A percentile compares a stretch with the other conserved stretches of the same genome.
Conservation (phyloP, 1,140 invertebrate species). For the Chionoecetes opilio region DNA sequence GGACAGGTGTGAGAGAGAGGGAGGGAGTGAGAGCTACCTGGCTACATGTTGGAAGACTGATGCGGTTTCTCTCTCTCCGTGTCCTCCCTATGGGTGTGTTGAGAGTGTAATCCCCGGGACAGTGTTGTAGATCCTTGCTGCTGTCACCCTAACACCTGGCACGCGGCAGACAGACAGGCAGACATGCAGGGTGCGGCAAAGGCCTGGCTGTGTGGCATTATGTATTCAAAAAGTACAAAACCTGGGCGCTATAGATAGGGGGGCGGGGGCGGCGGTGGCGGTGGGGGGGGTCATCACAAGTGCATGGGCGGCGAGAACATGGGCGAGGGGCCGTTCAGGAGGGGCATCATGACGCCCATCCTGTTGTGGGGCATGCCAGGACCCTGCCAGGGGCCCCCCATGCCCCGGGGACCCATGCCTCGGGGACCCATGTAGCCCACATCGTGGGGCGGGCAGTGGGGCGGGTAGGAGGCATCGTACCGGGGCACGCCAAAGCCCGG, state of each 20-base stretch:
- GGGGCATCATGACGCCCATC: conserved; percentile 60
- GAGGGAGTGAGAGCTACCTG: neutral
- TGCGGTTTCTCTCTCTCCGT: too few relatives aligned
- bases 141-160: too few relatives aligned
- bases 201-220: neutral
- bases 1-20: neutral
- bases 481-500: neutral
- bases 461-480: neutral
- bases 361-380: conserved; percentile 19
- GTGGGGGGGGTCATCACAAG: conserved; percentile 35
- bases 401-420: neutral
- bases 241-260: neutral
- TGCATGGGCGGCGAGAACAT: conserved; percentile 70
- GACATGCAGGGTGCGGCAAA: neutral
- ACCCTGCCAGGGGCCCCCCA: conserved; percentile 55
- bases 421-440: conserved; percentile 33
- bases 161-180: too few relatives aligned
- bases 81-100: too few relatives aligned
- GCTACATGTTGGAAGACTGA: too few relatives aligned
- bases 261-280: neutral
- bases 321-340: conserved; percentile 22
- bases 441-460: neutral
- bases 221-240: neutral
- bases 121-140: too few relatives aligned
- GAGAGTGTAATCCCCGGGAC: too few relatives aligned